Percentiles rank a stretch among this genome's conserved stretches.
Evolutionary conservation across 1,140 invertebrate species (phyloP).

Genomic region (Heliothis subflexa): DNA sequence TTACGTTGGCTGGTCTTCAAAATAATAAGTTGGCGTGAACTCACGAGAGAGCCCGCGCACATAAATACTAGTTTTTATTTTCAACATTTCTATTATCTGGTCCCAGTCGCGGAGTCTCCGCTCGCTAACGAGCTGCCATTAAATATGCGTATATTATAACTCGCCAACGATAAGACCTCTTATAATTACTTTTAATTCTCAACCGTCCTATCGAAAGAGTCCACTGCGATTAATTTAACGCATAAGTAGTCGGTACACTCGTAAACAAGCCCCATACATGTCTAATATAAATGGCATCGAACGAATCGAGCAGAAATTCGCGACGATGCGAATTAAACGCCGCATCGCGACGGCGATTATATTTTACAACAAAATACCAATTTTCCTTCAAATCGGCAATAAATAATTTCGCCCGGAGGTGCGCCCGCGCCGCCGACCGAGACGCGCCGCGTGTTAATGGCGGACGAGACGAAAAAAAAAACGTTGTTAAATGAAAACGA

Average conservation of each 20-base stretch:
- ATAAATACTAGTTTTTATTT: slow-evolving; percentile 54
- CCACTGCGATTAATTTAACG: slow-evolving; percentile 53
- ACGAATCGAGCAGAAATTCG: slow-evolving; percentile 48
- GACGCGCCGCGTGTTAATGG: slow-evolving; percentile 65
- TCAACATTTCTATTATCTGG: slow-evolving; percentile 58
- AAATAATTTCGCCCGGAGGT: slow-evolving; percentile 69
- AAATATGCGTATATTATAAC: slow-evolving; percentile 48
- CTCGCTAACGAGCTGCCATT: slow-evolving; percentile 30
- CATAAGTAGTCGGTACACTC: slow-evolving; percentile 41
- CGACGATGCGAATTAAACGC: slow-evolving; percentile 54
- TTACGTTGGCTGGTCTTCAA: slow-evolving; percentile 73
- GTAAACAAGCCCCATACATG: slow-evolving; percentile 48
- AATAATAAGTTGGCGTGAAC: slow-evolving; percentile 63
- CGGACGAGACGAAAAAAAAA: slow-evolving; percentile 59
- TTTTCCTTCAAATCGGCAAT: slow-evolving; percentile 74
- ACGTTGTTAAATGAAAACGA: slow-evolving; percentile 62
- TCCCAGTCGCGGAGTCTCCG: slow-evolving; percentile 2
- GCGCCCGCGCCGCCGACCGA: slow-evolving; percentile 64
- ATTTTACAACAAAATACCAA: slow-evolving; percentile 73
- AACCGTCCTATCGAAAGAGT: slow-evolving; percentile 27
- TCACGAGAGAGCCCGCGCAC: slow-evolving; percentile 36
- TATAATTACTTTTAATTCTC: slow-evolving; percentile 45
- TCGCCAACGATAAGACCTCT: slow-evolving; percentile 38
- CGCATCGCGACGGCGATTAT: slow-evolving; percentile 51
- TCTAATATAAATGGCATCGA: slow-evolving; percentile 50